Evolutionary conservation across 2,888 invertebrate species (phyloP), one percentile per base, ranked within the genome.

Genomic region (Kryphioiulus occultus): DNA sequence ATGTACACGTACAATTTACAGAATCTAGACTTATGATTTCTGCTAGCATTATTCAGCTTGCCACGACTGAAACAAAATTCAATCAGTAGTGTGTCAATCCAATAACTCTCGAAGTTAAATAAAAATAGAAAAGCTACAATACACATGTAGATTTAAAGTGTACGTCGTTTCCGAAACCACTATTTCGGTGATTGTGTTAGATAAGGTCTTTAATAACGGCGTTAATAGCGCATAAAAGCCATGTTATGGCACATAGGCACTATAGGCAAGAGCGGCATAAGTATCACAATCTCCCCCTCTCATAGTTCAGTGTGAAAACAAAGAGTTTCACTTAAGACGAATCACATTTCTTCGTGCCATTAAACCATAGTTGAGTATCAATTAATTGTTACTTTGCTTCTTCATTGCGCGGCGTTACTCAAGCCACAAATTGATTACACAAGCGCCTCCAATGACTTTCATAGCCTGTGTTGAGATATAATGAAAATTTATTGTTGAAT

Each of bases 161-260:
- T n/a, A 59, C n/a, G 59, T 59, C n/a, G 15, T 15, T n/a, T 59
- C n/a, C 59, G 59, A n/a, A 3, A n/a, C 7, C 59, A 59, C 59
- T 59, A 59, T 59, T n/a, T n/a, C n/a, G 59, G 59, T n/a, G 59
- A 59, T 59, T n/a, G 59, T 59, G n/a, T 59, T 59, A 59, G 59
- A 59, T 59, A 59, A 59, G 59, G n/a, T n/a, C 59, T 59, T 59
- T 59, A 59, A 59, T 59, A 59, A 59, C 19, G 19, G 19, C 59
- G 59, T 59, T 59, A 59, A 59, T 59, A 59, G 59, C 59, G 5
- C 59, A 59, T 59, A 59, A 59, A 59, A 59, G 59, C 2, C 59
- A n/a, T 59, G n/a, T n/a, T 59, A 59, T 59, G n/a, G 59, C 59
- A n/a, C 59, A 59, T 59, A 4, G 19, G 59, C 59, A 1, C n/a